Base-by-base conservation (phyloP, 2,888 invertebrate genomes). In the Agrochola lota region DNA sequence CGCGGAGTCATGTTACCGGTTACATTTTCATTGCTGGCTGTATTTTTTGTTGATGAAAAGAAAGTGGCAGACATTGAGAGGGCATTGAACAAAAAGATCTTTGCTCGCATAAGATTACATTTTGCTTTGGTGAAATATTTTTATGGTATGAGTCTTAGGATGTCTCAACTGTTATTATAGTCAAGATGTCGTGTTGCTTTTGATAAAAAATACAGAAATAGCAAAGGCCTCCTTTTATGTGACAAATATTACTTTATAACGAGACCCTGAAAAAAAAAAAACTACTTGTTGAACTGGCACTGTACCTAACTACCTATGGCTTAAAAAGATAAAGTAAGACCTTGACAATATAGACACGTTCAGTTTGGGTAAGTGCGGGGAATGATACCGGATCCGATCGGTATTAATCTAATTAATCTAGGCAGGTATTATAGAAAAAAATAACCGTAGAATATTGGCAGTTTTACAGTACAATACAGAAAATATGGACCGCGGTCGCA, bases 1-100 rank as follows among this genome's bases (percentile, higher is more conserved):
- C 77, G 68, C 75, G 79, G 84, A 88, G 80, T 89, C 87, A 83
- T 84, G 86, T 89, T 89, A 89, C 84, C 86, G 81, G 83, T 78
- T 80, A 82, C 77, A 78, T 74, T 88, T 84, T 79, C 74, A 73
- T 63, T 63, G 74, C 85, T 80, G 83, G 88, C 81, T 87, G 86
- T 88, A 83, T 88, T 88, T 88, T 84, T 87, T 88, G 71, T 75
- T 86, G 77, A 81, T 85, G 72, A 71, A 83, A 86, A 59, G 59
- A 75, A 83, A 71, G 59, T 73, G 40, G 55, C 70, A 70, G 60
- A 60, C 57, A 64, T 43, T 66, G 67, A 46, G 63, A 30, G 75
- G 52, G 26, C 59, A 60, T 74, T 81, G 74, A 77, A 74, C 71
- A 62, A 30, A 30, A 55, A 12, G 20, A 70, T 82, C 30, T 68